Conservation (phyloP, 2,797 vertebrate species). For the Etheostoma nigrum region DNA sequence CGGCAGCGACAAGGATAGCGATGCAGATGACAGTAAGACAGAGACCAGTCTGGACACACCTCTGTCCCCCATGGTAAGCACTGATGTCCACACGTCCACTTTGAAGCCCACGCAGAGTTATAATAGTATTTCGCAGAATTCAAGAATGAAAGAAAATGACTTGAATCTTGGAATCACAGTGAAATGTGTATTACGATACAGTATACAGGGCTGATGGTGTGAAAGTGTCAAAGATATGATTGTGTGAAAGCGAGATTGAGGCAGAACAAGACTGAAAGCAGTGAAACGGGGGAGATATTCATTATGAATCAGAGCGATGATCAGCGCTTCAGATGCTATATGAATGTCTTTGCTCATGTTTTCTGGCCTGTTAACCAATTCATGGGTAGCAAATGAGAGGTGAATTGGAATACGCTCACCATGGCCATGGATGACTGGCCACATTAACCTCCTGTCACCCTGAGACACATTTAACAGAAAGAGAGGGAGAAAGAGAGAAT, state of each 20-base stretch:
- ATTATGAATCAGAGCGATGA: conserved; percentile 29
- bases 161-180: not conserved
- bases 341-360: conserved; percentile 46
- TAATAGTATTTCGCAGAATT: conserved; percentile 14
- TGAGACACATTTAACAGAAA: conserved; percentile 43
- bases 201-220: not conserved
- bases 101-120: not conserved
- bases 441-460: conserved; percentile 53
- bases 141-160: not conserved
- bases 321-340: conserved; percentile 4
- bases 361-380: conserved; percentile 60
- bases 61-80: conserved; percentile 87
- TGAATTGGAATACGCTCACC: conserved; percentile 54
- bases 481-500: conserved; percentile 32
- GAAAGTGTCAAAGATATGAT: conserved; percentile 21
- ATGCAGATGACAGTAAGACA: conserved; percentile 97
- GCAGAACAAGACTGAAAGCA: conserved; percentile 29
- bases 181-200: not conserved
- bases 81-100: not conserved
- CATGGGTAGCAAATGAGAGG: conserved; percentile 55
- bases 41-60: conserved; percentile 98
- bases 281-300: conserved; percentile 2
- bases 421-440: conserved; percentile 45
- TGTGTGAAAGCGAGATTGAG: conserved; percentile 15
- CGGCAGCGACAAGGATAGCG: conserved; percentile 98